phyloP scores from a whole-genome alignment of 2,113 vertebrate genomes.

The Centrocercus urophasianus region DNA sequence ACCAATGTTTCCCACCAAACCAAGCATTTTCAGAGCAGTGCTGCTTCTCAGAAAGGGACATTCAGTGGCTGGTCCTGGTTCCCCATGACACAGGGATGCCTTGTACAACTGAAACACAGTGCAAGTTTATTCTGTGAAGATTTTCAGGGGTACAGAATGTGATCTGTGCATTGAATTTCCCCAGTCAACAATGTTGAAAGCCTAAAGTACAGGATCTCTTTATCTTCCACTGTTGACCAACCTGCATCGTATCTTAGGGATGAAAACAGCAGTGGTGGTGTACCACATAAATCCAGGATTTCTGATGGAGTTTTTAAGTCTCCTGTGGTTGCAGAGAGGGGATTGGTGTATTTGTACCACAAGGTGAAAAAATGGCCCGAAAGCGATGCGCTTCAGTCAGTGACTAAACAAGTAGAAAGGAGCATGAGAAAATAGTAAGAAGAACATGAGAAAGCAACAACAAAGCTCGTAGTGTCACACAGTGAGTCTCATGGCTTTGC shows the following conservation, averaged over 20 bases:
- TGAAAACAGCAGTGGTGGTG: not conserved
- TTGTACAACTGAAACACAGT: not conserved
- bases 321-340: not conserved
- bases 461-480: not conserved
- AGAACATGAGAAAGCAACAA: not conserved
- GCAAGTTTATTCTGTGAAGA: not conserved
- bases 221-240: not conserved
- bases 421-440: not conserved
- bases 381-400: not conserved
- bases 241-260: accelerated
- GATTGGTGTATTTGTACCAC: not conserved
- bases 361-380: not conserved
- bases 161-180: not conserved
- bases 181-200: not conserved
- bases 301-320: not conserved
- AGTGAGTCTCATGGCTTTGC: not conserved
- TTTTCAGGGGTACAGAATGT: not conserved
- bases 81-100: accelerated
- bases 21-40: not conserved
- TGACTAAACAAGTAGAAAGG: not conserved
- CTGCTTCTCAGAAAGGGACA: accelerated
- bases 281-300: not conserved
- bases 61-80: accelerated
- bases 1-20: too few species aligned
- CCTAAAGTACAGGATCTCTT: not conserved